Conservation (phyloP, 2,888 invertebrate genomes). For the Neoascia interrupta region DNA sequence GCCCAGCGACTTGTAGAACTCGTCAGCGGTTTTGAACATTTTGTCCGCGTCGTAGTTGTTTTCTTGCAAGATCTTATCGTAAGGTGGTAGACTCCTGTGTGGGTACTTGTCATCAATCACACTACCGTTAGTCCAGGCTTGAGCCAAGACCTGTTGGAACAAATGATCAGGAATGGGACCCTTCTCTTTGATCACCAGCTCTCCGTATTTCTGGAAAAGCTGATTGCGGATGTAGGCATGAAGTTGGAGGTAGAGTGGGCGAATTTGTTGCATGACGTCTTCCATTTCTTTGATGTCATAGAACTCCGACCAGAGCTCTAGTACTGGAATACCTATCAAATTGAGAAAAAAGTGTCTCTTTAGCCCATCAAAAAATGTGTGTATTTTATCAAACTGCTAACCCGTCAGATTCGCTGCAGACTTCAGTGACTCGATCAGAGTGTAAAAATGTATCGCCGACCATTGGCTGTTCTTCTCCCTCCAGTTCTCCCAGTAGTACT, state of each 20-base stretch:
- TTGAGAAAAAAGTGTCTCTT: background rate
- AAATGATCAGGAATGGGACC: constrained; percentile 90
- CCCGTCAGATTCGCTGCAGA: constrained; percentile 75
- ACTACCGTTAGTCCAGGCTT: constrained; percentile 76
- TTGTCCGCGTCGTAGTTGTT: constrained; percentile 73
- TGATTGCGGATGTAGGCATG: constrained; percentile 89
- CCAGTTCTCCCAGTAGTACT: constrained; percentile 70
- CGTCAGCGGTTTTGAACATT: constrained; percentile 74
- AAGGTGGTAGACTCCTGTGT: constrained; percentile 74
- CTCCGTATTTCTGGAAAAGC: constrained; percentile 86
- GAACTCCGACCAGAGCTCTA: constrained; percentile 75
- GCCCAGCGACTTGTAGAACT: constrained; percentile 76
- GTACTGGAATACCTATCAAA: constrained; percentile 72
- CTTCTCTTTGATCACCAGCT: constrained; percentile 82
- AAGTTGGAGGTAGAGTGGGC: constrained; percentile 88
- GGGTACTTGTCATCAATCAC: constrained; percentile 76
- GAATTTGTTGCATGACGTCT: constrained; percentile 78
- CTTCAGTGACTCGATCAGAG: constrained; percentile 75
- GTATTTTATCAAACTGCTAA: constrained; percentile 23
- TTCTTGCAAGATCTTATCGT: constrained; percentile 73
- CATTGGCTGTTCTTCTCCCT: constrained; percentile 72
- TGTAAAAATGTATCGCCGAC: constrained; percentile 76
- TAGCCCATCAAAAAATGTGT: background rate
- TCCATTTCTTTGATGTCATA: constrained; percentile 76
- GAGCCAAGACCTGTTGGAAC: constrained; percentile 81